Percentiles rank a stretch among this genome's conserved stretches.
These are phyloP conservation scores for Lordiphosa fenestrarum DNA, from an alignment of 2,888 invertebrate genomes.

Conservation along the genomic window DNA sequence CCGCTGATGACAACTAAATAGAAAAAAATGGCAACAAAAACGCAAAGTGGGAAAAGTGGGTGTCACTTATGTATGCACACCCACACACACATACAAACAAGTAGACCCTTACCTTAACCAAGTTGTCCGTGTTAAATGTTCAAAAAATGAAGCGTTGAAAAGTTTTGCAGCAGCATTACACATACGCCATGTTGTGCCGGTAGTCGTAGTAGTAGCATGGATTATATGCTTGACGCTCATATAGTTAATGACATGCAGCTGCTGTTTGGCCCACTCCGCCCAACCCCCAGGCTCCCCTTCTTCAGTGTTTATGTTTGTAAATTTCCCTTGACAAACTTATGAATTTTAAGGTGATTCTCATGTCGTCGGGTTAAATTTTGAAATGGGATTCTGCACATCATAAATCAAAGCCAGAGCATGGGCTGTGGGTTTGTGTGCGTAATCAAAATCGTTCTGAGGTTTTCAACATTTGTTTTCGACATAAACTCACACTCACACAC, in stretches of 20 bases:
- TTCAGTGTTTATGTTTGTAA: conserved; percentile 11
- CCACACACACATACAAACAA: no score
- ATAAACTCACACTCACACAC: conserved; percentile 1
- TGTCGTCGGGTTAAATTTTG: conserved; percentile 37
- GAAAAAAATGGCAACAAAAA: conserved; percentile 19
- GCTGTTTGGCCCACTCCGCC: conserved; percentile 25
- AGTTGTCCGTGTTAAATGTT: conserved; percentile 47
- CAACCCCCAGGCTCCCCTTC: not conserved
- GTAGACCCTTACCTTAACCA: no score
- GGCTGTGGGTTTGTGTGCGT: conserved; percentile 22
- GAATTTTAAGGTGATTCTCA: conserved; percentile 70
- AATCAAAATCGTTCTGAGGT: conserved; percentile 72
- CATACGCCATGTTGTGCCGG: conserved; percentile 53
- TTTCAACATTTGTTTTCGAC: conserved; percentile 47
- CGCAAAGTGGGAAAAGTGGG: conserved; percentile 45
- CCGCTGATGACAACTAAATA: conserved; percentile 55
- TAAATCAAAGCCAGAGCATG: conserved; percentile 53
- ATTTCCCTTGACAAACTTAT: conserved; percentile 57
- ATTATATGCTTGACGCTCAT: conserved; percentile 27
- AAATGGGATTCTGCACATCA: conserved; percentile 37
- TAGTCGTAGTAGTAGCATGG: conserved; percentile 5
- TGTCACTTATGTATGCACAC: conserved; percentile 14
- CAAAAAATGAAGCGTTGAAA: conserved; percentile 65
- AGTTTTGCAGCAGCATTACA: conserved; percentile 50
- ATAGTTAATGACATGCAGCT: conserved; percentile 71